A percentile compares a stretch with the other conserved stretches of the same genome.
These are phyloP conservation scores for Tachycineta bicolor DNA, from an alignment of 2,113 vertebrate genomes.

Conservation along the genomic window DNA sequence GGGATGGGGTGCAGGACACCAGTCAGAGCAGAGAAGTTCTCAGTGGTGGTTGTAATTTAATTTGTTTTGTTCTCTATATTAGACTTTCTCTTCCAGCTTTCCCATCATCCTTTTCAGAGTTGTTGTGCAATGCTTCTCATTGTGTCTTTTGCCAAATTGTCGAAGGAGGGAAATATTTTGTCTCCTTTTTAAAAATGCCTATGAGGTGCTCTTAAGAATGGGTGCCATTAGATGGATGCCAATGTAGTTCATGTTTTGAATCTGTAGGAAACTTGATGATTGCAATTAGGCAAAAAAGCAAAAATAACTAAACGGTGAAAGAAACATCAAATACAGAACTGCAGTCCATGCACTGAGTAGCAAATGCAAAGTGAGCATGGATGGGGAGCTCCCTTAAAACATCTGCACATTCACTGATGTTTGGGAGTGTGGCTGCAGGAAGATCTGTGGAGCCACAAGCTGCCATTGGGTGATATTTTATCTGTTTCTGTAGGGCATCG, in stretches of 20 bases:
- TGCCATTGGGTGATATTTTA: background rate
- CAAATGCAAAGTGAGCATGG: background rate
- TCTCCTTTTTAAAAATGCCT: background rate
- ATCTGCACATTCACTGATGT: background rate
- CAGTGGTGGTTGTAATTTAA: background rate
- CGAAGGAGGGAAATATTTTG: background rate
- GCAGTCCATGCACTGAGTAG: fast-evolving
- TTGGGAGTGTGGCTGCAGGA: background rate
- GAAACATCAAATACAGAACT: background rate
- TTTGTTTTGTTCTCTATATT: background rate
- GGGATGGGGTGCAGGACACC: background rate
- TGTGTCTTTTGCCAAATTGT: background rate
- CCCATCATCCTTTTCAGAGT: background rate
- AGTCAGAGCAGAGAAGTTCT: background rate
- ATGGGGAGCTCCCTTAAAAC: background rate
- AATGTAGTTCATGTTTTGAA: background rate
- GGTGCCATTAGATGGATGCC: background rate
- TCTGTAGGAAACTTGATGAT: background rate
- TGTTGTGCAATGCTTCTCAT: background rate
- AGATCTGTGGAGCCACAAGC: background rate
- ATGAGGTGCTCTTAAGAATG: background rate
- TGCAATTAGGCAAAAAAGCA: background rate
- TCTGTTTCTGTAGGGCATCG: background rate
- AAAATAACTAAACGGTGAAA: background rate
- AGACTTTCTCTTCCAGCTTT: background rate